A percentile compares a stretch with the other conserved stretches of the same genome.
Evolutionary conservation across 2,797 vertebrate species (phyloP).

Genomic region (Clarias pachynema): DNA sequence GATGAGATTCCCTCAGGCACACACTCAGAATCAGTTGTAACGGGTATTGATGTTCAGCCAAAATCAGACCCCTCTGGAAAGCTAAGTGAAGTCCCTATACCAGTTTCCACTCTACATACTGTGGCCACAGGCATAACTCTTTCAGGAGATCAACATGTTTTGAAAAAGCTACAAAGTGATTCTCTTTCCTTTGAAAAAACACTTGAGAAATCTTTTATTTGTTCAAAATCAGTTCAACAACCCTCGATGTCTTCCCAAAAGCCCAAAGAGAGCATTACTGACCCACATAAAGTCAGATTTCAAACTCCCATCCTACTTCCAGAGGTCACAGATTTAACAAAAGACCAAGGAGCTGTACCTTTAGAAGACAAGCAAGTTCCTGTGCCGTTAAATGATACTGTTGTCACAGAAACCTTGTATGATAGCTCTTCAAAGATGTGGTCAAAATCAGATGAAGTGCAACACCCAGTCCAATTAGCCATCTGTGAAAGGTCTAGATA

Average conservation of each 20-base stretch:
- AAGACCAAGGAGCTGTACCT: neutral
- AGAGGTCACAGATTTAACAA: constrained; percentile 1
- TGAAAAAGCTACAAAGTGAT: neutral
- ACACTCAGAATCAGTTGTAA: neutral
- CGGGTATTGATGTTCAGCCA: neutral
- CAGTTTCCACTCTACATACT: neutral
- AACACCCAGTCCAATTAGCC: neutral
- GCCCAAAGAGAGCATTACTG: neutral
- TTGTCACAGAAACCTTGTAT: constrained; percentile 68
- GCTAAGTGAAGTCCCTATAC: neutral
- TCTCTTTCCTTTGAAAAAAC: constrained; percentile 64
- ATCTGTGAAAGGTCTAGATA: neutral
- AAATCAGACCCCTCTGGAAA: constrained; percentile 1
- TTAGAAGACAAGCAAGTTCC: constrained; percentile 8
- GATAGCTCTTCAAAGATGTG: constrained; percentile 42
- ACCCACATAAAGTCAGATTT: neutral
- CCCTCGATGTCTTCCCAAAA: neutral
- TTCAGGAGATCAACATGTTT: constrained; percentile 9
- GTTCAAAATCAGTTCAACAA: constrained; percentile 23
- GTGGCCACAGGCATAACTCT: neutral
- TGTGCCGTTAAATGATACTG: neutral
- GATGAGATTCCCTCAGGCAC: neutral
- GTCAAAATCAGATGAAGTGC: neutral
- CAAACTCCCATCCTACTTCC: neutral
- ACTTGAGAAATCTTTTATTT: constrained; percentile 51